Percentiles rank a stretch among this genome's conserved stretches.
Evolutionary conservation across 2,797 vertebrate genomes (phyloP).

Genomic region (Heteromormyrus szaboi): DNA sequence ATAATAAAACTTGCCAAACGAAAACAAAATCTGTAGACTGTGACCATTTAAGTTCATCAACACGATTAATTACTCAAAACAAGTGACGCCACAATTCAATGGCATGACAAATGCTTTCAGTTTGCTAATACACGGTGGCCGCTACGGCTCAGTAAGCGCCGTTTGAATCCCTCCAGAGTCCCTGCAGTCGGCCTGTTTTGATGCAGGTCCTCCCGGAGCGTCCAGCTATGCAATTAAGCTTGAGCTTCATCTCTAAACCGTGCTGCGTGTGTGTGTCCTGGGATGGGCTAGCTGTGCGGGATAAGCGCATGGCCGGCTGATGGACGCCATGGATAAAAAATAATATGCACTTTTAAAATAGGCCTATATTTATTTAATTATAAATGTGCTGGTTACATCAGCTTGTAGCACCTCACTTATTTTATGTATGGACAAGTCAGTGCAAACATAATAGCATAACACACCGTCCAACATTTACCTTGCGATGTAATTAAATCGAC

Average conservation of each 20-base stretch:
- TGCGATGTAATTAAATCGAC: not conserved
- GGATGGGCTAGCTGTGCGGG: not conserved
- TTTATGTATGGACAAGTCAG: not conserved
- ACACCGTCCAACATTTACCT: not conserved
- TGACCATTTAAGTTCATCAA: not conserved
- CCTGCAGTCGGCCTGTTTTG: not conserved
- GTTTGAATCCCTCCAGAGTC: not conserved
- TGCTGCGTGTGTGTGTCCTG: not conserved
- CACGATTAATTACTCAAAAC: not conserved
- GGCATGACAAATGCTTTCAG: not conserved
- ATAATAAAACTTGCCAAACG: not conserved
- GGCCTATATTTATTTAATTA: not conserved
- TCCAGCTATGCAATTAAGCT: not conserved
- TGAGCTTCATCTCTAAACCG: not conserved
- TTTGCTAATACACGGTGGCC: not conserved
- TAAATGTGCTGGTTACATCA: not conserved
- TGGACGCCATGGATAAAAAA: not conserved
- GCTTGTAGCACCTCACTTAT: not conserved
- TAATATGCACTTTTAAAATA: not conserved
- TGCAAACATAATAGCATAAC: not conserved
- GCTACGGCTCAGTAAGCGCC: not conserved
- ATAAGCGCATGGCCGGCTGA: not conserved
- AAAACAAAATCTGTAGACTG: not conserved
- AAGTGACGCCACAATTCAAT: not conserved
- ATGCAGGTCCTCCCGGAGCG: not conserved